These are phyloP conservation scores for Cheirogaleus major DNA, from an alignment of 2,797 vertebrate genomes.

Conservation along the genomic window DNA sequence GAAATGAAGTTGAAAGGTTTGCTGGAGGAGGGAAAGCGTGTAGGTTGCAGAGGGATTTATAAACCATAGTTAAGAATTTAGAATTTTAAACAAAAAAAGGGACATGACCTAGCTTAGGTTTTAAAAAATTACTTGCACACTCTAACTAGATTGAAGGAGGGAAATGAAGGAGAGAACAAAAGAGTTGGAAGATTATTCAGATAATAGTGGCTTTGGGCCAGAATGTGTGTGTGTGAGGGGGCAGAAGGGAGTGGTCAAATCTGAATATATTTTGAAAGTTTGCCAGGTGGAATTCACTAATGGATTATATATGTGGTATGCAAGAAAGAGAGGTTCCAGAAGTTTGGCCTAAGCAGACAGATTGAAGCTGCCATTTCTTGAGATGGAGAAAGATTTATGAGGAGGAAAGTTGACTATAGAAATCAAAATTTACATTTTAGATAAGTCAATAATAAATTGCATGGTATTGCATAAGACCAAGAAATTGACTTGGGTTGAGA, in stretches of 20 bases:
- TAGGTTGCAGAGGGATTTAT: background rate
- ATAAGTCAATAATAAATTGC: background rate
- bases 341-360: background rate
- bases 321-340: background rate
- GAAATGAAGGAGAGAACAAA: background rate
- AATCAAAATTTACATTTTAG: conserved; percentile 14
- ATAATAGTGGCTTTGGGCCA: background rate
- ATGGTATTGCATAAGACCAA: background rate
- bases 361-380: background rate
- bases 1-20: background rate
- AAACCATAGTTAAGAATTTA: background rate
- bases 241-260: background rate
- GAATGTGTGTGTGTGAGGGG: background rate
- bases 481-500: background rate
- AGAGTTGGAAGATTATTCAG: background rate
- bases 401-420: background rate
- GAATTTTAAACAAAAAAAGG: background rate
- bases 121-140: background rate
- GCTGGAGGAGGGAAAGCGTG: background rate
- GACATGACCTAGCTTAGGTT: background rate
- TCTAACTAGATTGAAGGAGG: background rate
- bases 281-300: background rate
- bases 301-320: background rate
- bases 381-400: background rate
- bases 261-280: background rate